These are phyloP conservation scores for Serripes groenlandicus DNA, from an alignment of 2,888 invertebrate genomes.

Conservation along the genomic window DNA sequence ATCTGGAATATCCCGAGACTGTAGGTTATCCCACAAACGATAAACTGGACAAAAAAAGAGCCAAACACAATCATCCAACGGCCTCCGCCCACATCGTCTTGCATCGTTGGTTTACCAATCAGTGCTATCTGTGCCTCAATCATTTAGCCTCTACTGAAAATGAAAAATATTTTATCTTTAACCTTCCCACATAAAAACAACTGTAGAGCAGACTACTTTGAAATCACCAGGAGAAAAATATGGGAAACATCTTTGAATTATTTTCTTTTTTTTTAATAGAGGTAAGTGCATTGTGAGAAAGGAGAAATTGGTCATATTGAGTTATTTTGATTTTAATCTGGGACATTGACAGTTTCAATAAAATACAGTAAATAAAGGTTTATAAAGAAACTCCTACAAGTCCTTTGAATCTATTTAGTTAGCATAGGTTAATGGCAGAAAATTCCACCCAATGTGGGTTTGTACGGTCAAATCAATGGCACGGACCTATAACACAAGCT, in stretches of 20 bases:
- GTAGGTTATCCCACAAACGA: conserved; percentile 83
- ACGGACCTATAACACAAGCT: too few relatives aligned
- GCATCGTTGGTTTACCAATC: conserved; percentile 54
- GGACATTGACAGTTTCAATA: too few relatives aligned
- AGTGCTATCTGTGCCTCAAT: conserved; percentile 52
- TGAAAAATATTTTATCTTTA: background rate
- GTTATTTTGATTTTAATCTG: too few relatives aligned
- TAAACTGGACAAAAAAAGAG: conserved; percentile 83
- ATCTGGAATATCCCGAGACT: conserved; percentile 82
- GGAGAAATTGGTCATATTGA: background rate
- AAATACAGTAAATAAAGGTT: too few relatives aligned
- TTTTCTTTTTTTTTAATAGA: background rate
- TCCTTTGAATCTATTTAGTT: too few relatives aligned
- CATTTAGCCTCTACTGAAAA: conserved; percentile 73
- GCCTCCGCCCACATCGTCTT: conserved; percentile 66
- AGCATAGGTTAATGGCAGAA: too few relatives aligned
- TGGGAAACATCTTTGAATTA: background rate
- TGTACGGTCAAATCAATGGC: too few relatives aligned
- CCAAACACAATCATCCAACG: conserved; percentile 80
- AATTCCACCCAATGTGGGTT: too few relatives aligned
- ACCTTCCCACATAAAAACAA: background rate
- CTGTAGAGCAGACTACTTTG: too few relatives aligned
- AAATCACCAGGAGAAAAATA: background rate
- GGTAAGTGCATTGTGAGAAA: background rate
- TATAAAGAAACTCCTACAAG: too few relatives aligned